Evolutionary conservation across 53 echinoderm and acorn worm species (phyloP).

Genomic region (Crossaster papposus): DNA sequence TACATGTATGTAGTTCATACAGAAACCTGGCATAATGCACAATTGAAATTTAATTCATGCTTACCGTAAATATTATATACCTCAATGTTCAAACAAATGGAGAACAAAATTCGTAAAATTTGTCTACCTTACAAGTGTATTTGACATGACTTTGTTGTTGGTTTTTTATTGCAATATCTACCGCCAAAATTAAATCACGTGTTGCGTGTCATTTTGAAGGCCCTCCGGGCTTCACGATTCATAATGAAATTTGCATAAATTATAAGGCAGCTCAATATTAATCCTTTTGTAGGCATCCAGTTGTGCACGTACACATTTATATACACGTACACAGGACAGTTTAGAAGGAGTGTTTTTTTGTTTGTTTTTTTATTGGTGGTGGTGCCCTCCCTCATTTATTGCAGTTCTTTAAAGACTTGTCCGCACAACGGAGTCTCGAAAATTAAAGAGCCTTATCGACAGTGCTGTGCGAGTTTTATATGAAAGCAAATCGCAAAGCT

Average conservation of each 20-base stretch:
- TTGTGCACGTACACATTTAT: not conserved
- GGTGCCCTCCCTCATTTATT: not conserved
- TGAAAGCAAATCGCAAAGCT: not conserved
- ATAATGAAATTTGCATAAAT: constrained; percentile 29
- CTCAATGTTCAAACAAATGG: no score
- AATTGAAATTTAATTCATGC: no score
- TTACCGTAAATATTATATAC: no score
- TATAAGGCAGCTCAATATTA: not conserved
- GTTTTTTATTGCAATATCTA: not conserved
- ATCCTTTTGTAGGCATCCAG: not conserved
- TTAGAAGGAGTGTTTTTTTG: not conserved
- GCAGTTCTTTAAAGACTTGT: not conserved
- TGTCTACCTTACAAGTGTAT: no score
- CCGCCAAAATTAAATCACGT: not conserved
- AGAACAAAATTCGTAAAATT: no score
- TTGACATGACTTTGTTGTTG: not conserved
- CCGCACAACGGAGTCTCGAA: not conserved
- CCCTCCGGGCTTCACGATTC: not conserved
- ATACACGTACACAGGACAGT: not conserved
- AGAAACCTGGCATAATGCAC: no score
- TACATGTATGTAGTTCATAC: no score
- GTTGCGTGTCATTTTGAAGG: not conserved
- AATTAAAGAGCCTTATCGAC: not conserved
- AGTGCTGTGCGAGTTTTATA: not conserved
- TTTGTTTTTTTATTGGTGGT: not conserved